Conservation (phyloP, 1,140 invertebrate species). For the Aphaenogaster rudis region DNA sequence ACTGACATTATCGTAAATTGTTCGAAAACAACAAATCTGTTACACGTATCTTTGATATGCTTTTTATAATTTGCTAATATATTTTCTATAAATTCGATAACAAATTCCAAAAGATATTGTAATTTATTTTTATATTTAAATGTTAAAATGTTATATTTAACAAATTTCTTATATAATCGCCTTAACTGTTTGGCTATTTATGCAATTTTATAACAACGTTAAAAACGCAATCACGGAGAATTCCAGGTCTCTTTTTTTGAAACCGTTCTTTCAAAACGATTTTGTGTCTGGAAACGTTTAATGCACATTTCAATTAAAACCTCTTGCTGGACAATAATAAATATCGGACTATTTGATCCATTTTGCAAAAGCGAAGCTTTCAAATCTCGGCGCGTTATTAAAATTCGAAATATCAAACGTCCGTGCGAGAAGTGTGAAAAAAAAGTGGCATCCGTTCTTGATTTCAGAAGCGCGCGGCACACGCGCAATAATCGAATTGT, state of each 20-base stretch:
- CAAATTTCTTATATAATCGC: background rate
- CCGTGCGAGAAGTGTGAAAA: background rate
- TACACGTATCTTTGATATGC: background rate
- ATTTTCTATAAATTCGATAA: conserved; percentile 3
- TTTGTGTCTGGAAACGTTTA: conserved; percentile 11
- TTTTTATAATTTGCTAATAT: background rate
- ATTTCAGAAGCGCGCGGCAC: background rate
- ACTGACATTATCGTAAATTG: background rate
- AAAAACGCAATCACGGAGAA: background rate
- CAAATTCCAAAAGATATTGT: background rate
- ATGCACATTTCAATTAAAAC: conserved; percentile 19
- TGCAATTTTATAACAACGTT: background rate
- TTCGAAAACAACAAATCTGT: background rate
- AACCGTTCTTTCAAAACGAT: background rate
- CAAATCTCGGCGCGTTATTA: conserved; percentile 13
- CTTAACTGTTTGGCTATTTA: background rate
- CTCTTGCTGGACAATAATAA: conserved; percentile 1
- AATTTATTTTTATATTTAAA: conserved; percentile 6
- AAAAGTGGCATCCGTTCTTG: background rate
- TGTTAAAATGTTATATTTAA: background rate
- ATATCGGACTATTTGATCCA: background rate
- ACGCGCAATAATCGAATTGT: conserved; percentile 37
- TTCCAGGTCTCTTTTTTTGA: background rate
- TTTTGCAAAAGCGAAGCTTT: background rate
- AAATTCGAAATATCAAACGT: conserved; percentile 33